A percentile compares a stretch with the other conserved stretches of the same genome.
phyloP scores from a whole-genome alignment of 1,140 invertebrate species.

The Zelostemma sp. region DNA sequence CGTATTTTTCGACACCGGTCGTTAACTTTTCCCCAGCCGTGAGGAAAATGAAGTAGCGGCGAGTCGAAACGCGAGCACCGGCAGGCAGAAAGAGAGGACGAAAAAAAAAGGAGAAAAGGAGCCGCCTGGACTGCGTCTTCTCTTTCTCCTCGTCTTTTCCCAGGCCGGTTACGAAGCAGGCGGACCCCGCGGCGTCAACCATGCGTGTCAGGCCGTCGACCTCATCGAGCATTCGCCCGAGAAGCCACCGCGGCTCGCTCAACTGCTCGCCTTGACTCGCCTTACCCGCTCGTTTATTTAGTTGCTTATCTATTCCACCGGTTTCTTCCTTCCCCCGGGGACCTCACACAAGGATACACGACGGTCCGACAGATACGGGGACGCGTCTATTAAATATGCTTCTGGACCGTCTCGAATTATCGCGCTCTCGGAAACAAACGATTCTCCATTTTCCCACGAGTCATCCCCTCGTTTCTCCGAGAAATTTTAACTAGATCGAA shows the following conservation, averaged over 20 bases:
- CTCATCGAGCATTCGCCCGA: conserved; percentile 59
- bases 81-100: background rate
- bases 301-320: conserved; percentile 61
- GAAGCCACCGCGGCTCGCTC: conserved; percentile 48
- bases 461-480: too few relatives aligned
- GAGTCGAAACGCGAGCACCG: background rate
- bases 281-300: conserved; percentile 58
- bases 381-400: conserved; percentile 19
- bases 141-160: conserved; percentile 32
- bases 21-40: background rate
- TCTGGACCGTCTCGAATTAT: conserved; percentile 1
- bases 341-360: conserved; percentile 30
- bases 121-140: conserved; percentile 38
- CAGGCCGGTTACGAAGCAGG: conserved; percentile 48
- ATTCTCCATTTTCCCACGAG: too few relatives aligned
- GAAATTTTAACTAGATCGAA: too few relatives aligned
- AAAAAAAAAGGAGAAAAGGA: conserved; percentile 29
- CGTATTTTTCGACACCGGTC: background rate
- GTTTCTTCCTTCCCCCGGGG: conserved; percentile 32
- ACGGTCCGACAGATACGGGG: conserved; percentile 14
- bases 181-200: conserved; percentile 62
- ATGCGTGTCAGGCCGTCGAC: conserved; percentile 66
- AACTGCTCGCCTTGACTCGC: conserved; percentile 47
- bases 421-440: too few relatives aligned
- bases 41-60: conserved; percentile 1